phyloP scores from a whole-genome alignment of 2,888 invertebrate genomes.

The Drosophila pseudotakahashii region DNA sequence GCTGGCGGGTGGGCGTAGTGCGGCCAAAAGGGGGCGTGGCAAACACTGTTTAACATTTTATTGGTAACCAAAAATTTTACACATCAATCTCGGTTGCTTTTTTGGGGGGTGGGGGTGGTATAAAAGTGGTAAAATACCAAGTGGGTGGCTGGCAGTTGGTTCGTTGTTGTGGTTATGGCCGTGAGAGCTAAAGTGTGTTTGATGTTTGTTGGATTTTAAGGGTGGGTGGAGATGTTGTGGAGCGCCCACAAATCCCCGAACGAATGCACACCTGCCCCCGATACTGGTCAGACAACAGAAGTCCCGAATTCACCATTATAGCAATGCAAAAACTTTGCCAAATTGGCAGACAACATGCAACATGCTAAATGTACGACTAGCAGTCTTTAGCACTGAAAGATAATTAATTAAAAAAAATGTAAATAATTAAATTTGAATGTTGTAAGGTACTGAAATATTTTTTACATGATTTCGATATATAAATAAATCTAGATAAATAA shows the following conservation, averaged over 20 bases:
- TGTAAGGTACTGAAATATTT: too few species aligned
- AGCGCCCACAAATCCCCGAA: constrained; percentile 32
- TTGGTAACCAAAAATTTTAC: constrained; percentile 77
- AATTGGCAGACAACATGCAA: constrained; percentile 60
- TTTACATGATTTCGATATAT: too few species aligned
- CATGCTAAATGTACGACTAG: constrained; percentile 37
- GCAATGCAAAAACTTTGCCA: constrained; percentile 56
- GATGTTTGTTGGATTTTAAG: constrained; percentile 65
- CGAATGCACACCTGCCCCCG: constrained; percentile 41
- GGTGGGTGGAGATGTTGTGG: not conserved
- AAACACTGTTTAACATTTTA: constrained; percentile 65
- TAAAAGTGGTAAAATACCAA: constrained; percentile 5
- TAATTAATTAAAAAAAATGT: too few species aligned
- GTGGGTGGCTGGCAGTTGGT: constrained; percentile 4
- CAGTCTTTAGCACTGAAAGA: constrained; percentile 1
- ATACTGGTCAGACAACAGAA: constrained; percentile 35
- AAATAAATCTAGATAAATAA: too few species aligned
- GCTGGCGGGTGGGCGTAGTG: constrained; percentile 9
- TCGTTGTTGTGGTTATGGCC: constrained; percentile 42
- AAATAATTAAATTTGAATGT: too few species aligned
- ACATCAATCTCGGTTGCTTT: constrained; percentile 56
- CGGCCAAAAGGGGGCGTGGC: constrained; percentile 5
- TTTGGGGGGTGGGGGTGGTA: not conserved
- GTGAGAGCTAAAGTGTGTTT: constrained; percentile 65
- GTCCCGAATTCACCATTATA: constrained; percentile 61